Evolutionary conservation across 2,797 vertebrate species (phyloP).

Genomic region (Podargus strigoides): DNA sequence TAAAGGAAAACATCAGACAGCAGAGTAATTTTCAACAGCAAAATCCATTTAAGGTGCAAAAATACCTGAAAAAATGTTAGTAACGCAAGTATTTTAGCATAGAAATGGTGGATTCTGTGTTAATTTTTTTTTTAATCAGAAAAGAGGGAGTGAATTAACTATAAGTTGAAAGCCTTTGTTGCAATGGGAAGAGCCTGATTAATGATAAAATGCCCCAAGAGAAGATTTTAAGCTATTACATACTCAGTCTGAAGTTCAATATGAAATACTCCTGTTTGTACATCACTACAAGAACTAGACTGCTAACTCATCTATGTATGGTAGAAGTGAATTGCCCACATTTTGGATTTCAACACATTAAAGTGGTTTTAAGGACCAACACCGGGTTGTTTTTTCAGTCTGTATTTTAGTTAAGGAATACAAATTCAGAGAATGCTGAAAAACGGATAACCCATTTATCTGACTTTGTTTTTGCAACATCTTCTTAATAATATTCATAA

Average conservation of each 20-base stretch:
- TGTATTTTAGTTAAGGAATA: not conserved
- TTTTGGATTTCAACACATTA: not conserved
- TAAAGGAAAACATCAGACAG: not conserved
- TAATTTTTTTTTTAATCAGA: not conserved
- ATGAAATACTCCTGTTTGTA: not conserved
- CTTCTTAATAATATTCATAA: not conserved
- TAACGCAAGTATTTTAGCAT: not conserved
- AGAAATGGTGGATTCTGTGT: not conserved
- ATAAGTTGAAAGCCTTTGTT: not conserved
- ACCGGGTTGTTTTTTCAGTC: rapidly evolving
- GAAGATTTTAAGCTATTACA: not conserved
- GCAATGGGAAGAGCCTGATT: not conserved
- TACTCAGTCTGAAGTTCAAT: not conserved
- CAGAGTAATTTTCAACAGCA: not conserved
- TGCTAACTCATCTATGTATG: not conserved
- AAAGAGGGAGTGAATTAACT: not conserved
- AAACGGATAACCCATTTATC: not conserved
- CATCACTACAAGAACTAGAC: not conserved
- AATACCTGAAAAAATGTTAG: not conserved
- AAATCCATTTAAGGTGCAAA: not conserved
- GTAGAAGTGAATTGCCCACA: not conserved
- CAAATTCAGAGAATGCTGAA: not conserved
- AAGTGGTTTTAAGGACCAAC: not conserved
- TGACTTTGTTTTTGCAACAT: not conserved
- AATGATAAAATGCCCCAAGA: not conserved